A percentile compares a stretch with the other conserved stretches of the same genome.
Conservation (phyloP, 2,113 vertebrate genomes). For the Lasiurus cinereus region DNA sequence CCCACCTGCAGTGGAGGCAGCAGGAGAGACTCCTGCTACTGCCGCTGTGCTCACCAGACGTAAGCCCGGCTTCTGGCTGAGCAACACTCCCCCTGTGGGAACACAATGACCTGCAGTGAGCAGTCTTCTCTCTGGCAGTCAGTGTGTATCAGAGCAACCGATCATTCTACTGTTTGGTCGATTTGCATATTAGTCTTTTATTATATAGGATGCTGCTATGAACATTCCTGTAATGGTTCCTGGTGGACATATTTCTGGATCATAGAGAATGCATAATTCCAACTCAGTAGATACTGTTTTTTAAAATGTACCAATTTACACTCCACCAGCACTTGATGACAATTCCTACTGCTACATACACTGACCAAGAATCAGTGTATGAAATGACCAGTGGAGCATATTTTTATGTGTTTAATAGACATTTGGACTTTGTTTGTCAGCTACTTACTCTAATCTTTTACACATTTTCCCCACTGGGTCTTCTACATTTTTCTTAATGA, state of each 20-base stretch:
- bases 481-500: conserved; percentile 48
- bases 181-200: no score
- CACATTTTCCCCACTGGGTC: background rate
- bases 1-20: no score
- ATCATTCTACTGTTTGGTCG: no score
- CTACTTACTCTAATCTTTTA: background rate
- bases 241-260: background rate
- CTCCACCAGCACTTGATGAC: background rate
- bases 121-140: no score
- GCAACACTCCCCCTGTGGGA: no score
- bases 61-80: no score
- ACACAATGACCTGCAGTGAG: no score
- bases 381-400: background rate
- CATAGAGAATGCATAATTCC: background rate
- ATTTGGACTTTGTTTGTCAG: background rate
- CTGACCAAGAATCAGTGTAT: background rate
- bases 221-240: background rate
- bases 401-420: background rate
- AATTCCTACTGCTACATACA: background rate
- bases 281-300: background rate
- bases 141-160: no score
- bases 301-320: background rate
- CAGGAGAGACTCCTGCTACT: no score
- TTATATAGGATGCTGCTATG: background rate
- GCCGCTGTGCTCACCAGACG: no score